Base-by-base conservation (phyloP, 2,888 invertebrate genomes). In the Philonicus albiceps region DNA sequence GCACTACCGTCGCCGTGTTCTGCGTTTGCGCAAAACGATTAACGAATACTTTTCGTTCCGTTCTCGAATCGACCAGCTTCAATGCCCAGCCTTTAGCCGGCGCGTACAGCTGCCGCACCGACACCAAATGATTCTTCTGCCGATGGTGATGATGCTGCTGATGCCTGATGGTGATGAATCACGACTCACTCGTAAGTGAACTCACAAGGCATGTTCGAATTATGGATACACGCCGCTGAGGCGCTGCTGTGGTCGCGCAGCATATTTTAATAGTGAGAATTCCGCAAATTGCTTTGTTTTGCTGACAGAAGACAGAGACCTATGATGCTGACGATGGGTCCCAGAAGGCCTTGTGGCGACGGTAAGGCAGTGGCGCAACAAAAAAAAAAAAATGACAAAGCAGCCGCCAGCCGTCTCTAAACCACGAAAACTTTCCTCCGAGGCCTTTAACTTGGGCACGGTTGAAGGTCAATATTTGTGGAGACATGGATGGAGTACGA, bases 391-490 rank as follows among this genome's bases (percentile, higher is more conserved):
- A 64, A 64, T 19, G 5, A 3, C 64, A 19, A 22, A 22, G 22
- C 64, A 64, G 22, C 64, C 53, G 53, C 40, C 40, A 43, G 13
- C 27, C 64, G 27, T 22, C 64, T 27, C 64, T 27, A 40, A 78
- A 78, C 49, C 43, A 78, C 53, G 78, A 78, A 78, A 78, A 78
- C 11, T 78, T 78, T 76, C 27, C 43, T 49, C n/a, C 34, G 40
- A 27, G 78, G 78, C 78, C 49, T 78, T 78, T 78, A 78, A 78
- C 78, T 78, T 78, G 49, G 27, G 43, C 43, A 30, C 27, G 74
- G 30, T 27, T 78, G 78, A 78, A 78, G 78, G 78, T 78, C 78
- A 78, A 78, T 78, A 78, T 78, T 78, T 74, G 74, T 74, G 74
- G 78, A 78, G 78, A 78, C 78, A 78, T 49, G 78, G 78, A 76